A percentile compares a stretch with the other conserved stretches of the same genome.
These are phyloP conservation scores for Apolygus lucorum DNA, from an alignment of 1,140 invertebrate species.

Conservation along the genomic window DNA sequence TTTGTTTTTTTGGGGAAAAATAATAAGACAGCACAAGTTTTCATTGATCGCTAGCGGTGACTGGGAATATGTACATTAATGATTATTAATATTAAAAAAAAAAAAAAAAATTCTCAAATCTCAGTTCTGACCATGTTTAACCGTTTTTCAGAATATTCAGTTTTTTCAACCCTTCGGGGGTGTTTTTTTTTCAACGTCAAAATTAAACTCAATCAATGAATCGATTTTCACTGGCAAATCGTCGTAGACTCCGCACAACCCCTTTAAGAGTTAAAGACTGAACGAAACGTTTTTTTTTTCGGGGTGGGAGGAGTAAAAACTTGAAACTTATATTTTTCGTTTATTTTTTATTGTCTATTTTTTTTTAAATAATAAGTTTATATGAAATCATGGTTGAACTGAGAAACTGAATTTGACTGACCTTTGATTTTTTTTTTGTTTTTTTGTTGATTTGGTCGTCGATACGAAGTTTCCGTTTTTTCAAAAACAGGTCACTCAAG, in stretches of 20 bases:
- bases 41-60: not conserved
- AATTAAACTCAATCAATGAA: too few species aligned
- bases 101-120: not conserved
- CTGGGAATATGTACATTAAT: conserved; percentile 13
- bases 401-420: not conserved
- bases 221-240: not conserved
- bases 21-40: conserved; percentile 1
- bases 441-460: not conserved
- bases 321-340: not conserved
- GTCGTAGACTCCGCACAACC: not conserved
- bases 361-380: not conserved
- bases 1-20: conserved; percentile 5
- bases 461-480: not conserved
- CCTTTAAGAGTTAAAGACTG: not conserved
- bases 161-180: too few species aligned
- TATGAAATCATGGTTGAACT: not conserved
- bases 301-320: not conserved
- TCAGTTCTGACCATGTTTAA: not conserved
- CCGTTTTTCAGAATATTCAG: not conserved
- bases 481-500: not conserved
- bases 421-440: not conserved
- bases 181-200: too few species aligned
- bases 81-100: not conserved
- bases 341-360: conserved; percentile 2
- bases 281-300: not conserved